Evolutionary conservation across 1,140 invertebrate genomes (phyloP), one percentile per base, ranked within the genome.

Genomic region (Hylyphantes graminicola): DNA sequence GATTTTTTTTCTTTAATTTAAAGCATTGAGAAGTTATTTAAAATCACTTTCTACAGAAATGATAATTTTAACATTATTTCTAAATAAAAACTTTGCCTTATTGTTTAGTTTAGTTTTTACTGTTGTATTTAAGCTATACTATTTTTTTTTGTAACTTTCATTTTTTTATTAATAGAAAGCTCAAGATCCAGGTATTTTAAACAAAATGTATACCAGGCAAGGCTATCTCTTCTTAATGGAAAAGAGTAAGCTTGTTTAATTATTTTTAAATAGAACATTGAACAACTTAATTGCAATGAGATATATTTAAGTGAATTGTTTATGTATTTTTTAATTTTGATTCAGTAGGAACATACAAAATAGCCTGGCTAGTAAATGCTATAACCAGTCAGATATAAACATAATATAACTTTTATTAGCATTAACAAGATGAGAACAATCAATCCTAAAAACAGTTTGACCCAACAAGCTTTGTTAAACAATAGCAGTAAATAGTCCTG

Each of bases 161-260:
- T 19, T 53, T 54, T 57, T 67, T 51, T 54, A 53, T 64, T 51
- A 70, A 48, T 77, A 90, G 89, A 90, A 89, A 88, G 88, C 89
- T 59, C 80, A 88, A 80, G 93, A 94, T 89, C 91, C 92, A 87
- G 93, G 91, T 82, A 90, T 90, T 88, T 89, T 89, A 87, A 93
- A 92, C 89, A 93, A 92, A 89, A 89, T 91, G 86, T 93, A 91
- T 87, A 92, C 93, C 6, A 91, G 93, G 88, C 94, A 96, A 89
- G 97, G 97, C 8, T 99, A 98, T 91, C 91, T 99, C 85, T 98
- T 95, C 91, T 92, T 98, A 76, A 94, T 97, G 93, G 97, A 98
- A 91, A 98, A 98, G 92, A 98, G 96, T 97, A 92, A 93, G 93
- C 77, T 51, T 55, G 0, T 15, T 11, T 15, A 12, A 17, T 12